Base-by-base conservation (phyloP, 2,797 vertebrate genomes). In the Thaleichthys pacificus region DNA sequence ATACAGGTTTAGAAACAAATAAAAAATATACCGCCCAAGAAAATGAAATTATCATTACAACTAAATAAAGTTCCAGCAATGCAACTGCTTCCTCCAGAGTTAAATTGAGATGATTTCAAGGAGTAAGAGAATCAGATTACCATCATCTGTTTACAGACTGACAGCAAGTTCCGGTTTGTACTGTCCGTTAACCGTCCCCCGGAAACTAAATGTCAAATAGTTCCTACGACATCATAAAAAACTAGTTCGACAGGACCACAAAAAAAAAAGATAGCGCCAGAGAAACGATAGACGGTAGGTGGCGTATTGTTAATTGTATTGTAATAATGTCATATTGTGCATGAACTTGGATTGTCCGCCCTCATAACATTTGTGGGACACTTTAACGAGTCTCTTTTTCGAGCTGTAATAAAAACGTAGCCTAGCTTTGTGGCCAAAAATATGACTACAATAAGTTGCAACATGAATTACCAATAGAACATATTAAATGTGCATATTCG, bases 11-110 rank as follows among this genome's bases (percentile, higher is more conserved):
- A 61, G 92, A 93, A 66, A 93, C 91, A 75, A 93, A 93, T 69
- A 94, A 85, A 73, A 93, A 93, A 87, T 94, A 94, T 77, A 94
- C 84, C 2, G 91, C 91, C 93, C 93, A 94, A 0, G 93, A 94
- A 82, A 94, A 93, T 15, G 92, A 93, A 74, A 93, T 92, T 1
- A 94, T 80, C 93, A 94, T 93, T 0, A 94, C 87, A 72, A 93
- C 92, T 74, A 94, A 83, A 80, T 93, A 94, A 0, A 94, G 82
- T 76, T 94, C 93, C 77, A 94, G 65, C 78, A 94, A 73, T 5
- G 85, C 90, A 30, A 94, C 89, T 32, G 92, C 93, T 77, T 93
- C 93, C 91, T 93, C 92, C 92, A 93, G 92, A 91, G 82, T 92
- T 92, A 51, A 61, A 57, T 68, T 75, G 76, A 74, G 81, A 79